These are phyloP conservation scores for Ictidomys tridecemlineatus DNA, from an alignment of 2,113 vertebrate species.

Conservation along the genomic window DNA sequence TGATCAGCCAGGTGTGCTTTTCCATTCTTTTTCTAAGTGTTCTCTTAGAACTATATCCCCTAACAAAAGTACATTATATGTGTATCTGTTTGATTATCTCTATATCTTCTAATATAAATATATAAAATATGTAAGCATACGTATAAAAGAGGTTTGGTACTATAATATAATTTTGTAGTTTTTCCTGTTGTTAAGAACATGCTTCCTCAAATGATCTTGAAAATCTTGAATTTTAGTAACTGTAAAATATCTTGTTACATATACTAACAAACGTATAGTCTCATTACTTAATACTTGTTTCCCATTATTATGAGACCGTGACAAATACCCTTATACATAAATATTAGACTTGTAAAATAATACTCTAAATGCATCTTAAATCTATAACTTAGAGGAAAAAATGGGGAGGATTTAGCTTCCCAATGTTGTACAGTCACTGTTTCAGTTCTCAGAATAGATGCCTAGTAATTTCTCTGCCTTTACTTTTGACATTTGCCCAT, in stretches of 20 bases:
- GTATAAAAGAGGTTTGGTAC: not conserved
- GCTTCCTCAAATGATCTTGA: not conserved
- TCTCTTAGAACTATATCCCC: not conserved
- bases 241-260: not conserved
- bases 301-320: not conserved
- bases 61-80: not conserved
- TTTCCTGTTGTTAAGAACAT: not conserved
- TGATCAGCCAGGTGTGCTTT: not conserved
- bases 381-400: not conserved
- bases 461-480: not conserved
- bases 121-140: not conserved
- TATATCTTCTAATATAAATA: not conserved
- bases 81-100: not conserved
- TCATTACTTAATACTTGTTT: not conserved
- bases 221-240: not conserved
- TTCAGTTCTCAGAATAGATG: not conserved
- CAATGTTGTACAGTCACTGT: not conserved
- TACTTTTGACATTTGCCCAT: not conserved
- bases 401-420: not conserved
- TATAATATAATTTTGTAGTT: not conserved
- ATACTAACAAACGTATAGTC: not conserved
- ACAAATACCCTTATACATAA: not conserved
- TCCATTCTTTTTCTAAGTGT: not conserved
- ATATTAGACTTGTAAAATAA: not conserved
- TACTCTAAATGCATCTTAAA: not conserved